phyloP scores from a whole-genome alignment of 2,888 invertebrate genomes.

The Halictus ligatus region DNA sequence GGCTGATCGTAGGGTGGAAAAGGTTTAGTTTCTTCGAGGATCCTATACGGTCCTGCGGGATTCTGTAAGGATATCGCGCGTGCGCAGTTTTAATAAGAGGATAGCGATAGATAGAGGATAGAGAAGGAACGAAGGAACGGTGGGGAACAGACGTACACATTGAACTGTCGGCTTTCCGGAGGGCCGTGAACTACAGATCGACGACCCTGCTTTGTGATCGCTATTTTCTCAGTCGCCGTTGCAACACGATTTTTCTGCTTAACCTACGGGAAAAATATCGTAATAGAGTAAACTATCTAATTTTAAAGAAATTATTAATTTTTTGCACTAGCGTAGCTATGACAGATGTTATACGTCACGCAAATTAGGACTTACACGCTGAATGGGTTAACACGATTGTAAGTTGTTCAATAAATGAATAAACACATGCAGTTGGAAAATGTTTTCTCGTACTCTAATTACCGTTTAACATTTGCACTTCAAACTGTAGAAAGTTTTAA shows the following conservation, averaged over 20 bases:
- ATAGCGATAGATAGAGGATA: slow-evolving; percentile 45
- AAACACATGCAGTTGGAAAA: not conserved
- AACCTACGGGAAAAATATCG: not conserved
- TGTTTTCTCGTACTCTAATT: not conserved
- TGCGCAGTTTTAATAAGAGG: slow-evolving; percentile 56
- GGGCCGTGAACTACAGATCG: slow-evolving; percentile 60
- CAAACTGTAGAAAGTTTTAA: no score
- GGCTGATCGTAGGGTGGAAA: not conserved
- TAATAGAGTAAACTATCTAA: not conserved
- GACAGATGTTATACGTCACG: not conserved
- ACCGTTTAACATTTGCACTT: no score
- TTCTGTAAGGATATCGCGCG: slow-evolving; percentile 52
- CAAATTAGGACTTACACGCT: not conserved
- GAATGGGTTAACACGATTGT: not conserved
- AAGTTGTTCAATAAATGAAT: not conserved
- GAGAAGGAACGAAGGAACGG: slow-evolving; percentile 31
- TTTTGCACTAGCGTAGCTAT: not conserved
- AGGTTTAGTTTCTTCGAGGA: not conserved
- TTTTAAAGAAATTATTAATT: not conserved
- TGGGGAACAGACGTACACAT: slow-evolving; percentile 48
- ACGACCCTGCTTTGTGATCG: slow-evolving; percentile 44
- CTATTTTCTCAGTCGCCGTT: slow-evolving; percentile 12
- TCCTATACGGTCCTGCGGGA: slow-evolving; percentile 39
- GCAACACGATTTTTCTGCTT: not conserved
- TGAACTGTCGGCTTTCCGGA: slow-evolving; percentile 51